Base-by-base conservation (phyloP, 2,113 vertebrate genomes). In the Pterocles burchelli region DNA sequence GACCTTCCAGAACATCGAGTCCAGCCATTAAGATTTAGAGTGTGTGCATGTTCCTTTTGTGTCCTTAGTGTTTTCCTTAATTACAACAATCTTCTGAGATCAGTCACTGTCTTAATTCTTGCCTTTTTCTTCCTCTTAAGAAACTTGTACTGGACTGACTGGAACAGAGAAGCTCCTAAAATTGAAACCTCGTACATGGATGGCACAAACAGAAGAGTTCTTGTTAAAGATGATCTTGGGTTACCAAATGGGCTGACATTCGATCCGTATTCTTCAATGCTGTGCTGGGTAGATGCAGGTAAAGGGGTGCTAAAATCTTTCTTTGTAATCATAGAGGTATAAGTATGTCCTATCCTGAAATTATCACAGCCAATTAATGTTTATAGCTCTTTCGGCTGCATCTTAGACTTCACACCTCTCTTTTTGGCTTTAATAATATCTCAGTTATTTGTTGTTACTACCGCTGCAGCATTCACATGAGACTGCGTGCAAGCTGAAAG, bases 281-380 rank as follows among this genome's bases (percentile, higher is more conserved):
- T 99, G 13, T 99, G 99, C 91, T 99, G 99, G 99, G 99, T 98
- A 65, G 99, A 99, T 36, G 99, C 99, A 98, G 99, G 99, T 99
- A 97, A 96, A 89, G 29, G 31, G 25, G 11, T 36, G 21, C 34
- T 86, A 75, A 91, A 55, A 58, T 76, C 7, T 74, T 34, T 85
- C 17, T 78, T 78, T 1, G 0, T 55, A 61, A 24, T 21, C 49
- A 14, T 45, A 48, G 45, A 25, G 38, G 49, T 73, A 14, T 78
- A 90, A 84, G 0, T 26, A 62, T 46, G 20, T 52, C 43, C 6
- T 71, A 1, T 59, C 43, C 49, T 80, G 43, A 79, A 88, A 66
- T 55, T 65, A 52, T 76, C 17, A 21, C 38, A 78, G 9, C 13
- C 11, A n/a, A 26, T 65, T 63, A 79, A 34, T 54, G 26, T n/a